A percentile compares a stretch with the other conserved stretches of the same genome.
Evolutionary conservation across 2,797 vertebrate genomes (phyloP).

Genomic region (Macrochelys suwanniensis): DNA sequence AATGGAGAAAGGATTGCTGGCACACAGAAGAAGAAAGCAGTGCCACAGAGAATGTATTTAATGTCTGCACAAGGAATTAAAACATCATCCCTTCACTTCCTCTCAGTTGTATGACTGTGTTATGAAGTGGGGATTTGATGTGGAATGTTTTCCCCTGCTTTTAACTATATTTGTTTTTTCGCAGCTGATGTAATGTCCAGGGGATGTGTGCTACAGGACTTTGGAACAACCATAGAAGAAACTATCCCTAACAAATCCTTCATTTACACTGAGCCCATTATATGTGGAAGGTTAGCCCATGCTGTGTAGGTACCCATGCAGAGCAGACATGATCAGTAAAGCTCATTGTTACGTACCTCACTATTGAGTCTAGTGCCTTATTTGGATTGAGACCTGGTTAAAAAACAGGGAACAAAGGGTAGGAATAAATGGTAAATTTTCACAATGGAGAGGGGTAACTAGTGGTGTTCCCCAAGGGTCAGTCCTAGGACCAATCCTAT

Average conservation of each 20-base stretch:
- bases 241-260: fast-evolving
- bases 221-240: neutral
- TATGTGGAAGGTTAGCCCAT: fast-evolving
- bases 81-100: neutral
- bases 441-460: no score
- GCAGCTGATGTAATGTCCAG: fast-evolving
- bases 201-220: neutral
- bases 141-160: neutral
- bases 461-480: no score
- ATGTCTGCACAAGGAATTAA: neutral
- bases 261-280: neutral
- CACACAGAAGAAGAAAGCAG: fast-evolving
- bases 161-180: neutral
- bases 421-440: no score
- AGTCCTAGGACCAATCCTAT: no score
- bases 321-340: neutral
- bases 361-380: neutral
- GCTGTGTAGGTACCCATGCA: fast-evolving
- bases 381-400: no score
- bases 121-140: neutral
- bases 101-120: neutral
- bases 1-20: neutral
- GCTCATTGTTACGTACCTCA: neutral
- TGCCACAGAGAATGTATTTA: neutral
- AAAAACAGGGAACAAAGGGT: no score